Evolutionary conservation across 2,797 vertebrate species (phyloP), one percentile per base, ranked within the genome.

Genomic region (Tapirus indicus): DNA sequence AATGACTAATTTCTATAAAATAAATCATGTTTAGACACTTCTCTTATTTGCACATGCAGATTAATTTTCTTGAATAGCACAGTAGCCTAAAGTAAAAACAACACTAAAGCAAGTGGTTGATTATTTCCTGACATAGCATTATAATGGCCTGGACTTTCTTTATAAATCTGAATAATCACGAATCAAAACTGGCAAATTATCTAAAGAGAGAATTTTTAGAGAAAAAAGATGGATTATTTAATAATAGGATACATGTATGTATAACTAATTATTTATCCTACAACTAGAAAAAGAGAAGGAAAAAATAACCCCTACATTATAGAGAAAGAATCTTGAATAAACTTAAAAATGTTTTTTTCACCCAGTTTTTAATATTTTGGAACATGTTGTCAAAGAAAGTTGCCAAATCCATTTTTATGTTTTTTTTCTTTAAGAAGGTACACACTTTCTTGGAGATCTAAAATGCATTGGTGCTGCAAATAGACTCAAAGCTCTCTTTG

Each of bases 311-410:
- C 32, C 64, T 94, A 79, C 10, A 78, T 20, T 74, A 27, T 29
- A 56, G 21, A 85, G 23, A 78, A 92, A 78, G 12, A 77, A 47
- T 85, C 8, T 41, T 82, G 16, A 86, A 79, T 83, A 90, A 23
- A 35, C 4, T 87, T 85, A 83, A 74, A 78, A 87, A 56, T 94
- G 58, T 93, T 93, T 96, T 72, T 47, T 92, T 86, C 87, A 69
- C 9, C 14, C 8, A 88, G 52, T 88, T 88, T 94, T 75, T 29
- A 71, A 83, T 92, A 88, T 54, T 95, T 29, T 88, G 56, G 32
- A 92, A 77, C n/a, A 87, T 25, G 69, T 52, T 97, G 35, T 83
- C 77, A 95, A 93, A 21, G 12, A 82, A 94, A 85, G 3, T 62
- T 91, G 32, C 27, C 25, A 94, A 89, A 68, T 58, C 12, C 64